Conservation (phyloP, 2,113 vertebrate species). For the Propithecus coquereli region DNA sequence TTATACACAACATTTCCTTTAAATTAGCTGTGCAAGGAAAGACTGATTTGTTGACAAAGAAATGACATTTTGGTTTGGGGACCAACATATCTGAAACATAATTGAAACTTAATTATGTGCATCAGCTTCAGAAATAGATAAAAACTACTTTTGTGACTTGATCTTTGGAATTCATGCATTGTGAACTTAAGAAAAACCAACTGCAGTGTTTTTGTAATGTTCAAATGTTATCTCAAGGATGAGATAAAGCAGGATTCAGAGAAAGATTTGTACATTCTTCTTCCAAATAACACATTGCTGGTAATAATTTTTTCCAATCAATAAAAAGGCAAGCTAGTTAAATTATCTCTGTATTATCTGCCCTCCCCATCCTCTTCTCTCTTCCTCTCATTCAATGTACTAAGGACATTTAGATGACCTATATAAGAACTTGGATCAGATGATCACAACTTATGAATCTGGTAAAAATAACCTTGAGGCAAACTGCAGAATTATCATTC, state of each 20-base stretch:
- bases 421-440: not conserved
- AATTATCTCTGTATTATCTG: not conserved
- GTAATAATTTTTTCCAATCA: constrained; percentile 8
- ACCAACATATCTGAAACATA: constrained; percentile 54
- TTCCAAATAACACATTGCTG: not conserved
- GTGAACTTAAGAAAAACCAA: constrained; percentile 36
- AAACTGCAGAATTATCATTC: constrained; percentile 11
- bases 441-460: not conserved
- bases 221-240: constrained; percentile 5
- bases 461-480: constrained; percentile 42
- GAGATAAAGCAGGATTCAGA: not conserved
- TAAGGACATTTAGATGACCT: constrained; percentile 29
- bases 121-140: constrained; percentile 41
- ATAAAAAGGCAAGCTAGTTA: constrained; percentile 24
- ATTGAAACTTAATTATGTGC: constrained; percentile 65
- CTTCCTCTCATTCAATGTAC: not conserved
- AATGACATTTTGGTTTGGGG: constrained; percentile 30
- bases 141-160: constrained; percentile 33
- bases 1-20: constrained; percentile 54
- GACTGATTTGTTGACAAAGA: constrained; percentile 69
- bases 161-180: constrained; percentile 36
- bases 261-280: not conserved
- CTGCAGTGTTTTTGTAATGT: not conserved
- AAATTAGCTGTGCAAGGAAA: constrained; percentile 60
- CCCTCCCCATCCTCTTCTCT: not conserved